A percentile compares a stretch with the other conserved stretches of the same genome.
phyloP scores from a whole-genome alignment of 2,888 invertebrate genomes.

The Diaphora mendica region DNA sequence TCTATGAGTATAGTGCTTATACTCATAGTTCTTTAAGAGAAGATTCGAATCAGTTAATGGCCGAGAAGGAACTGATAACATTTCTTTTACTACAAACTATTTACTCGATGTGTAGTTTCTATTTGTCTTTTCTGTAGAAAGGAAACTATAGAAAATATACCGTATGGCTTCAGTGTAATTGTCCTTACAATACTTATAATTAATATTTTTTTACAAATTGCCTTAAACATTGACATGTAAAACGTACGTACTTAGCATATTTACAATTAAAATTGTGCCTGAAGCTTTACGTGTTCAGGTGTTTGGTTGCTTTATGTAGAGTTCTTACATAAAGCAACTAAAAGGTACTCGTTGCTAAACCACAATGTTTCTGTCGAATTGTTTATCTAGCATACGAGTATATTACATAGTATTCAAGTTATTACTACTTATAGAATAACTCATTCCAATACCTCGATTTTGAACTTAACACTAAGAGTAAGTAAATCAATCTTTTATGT shows the following conservation, averaged over 20 bases:
- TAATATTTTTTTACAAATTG: background rate
- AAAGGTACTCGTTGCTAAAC: background rate
- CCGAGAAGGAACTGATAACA: background rate
- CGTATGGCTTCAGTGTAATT: background rate
- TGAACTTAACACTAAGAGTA: conserved; percentile 19
- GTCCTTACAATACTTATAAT: background rate
- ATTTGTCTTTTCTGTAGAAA: background rate
- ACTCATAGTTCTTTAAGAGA: background rate
- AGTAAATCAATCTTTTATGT: conserved; percentile 7
- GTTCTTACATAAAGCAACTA: background rate
- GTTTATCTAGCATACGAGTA: conserved; percentile 15
- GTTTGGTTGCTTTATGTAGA: background rate
- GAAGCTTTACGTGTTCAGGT: background rate
- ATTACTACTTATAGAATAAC: background rate
- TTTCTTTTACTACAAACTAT: background rate
- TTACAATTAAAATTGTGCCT: conserved; percentile 18
- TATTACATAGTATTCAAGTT: conserved; percentile 7
- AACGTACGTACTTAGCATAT: conserved; percentile 18
- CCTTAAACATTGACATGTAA: conserved; percentile 18
- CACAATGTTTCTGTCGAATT: conserved; percentile 1
- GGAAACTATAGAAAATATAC: background rate
- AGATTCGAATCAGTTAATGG: background rate
- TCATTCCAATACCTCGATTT: conserved; percentile 8
- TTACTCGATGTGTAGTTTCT: background rate
- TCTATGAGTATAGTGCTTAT: no score